These are phyloP conservation scores for Eilema caniola DNA, from an alignment of 2,888 invertebrate genomes.

Conservation along the genomic window DNA sequence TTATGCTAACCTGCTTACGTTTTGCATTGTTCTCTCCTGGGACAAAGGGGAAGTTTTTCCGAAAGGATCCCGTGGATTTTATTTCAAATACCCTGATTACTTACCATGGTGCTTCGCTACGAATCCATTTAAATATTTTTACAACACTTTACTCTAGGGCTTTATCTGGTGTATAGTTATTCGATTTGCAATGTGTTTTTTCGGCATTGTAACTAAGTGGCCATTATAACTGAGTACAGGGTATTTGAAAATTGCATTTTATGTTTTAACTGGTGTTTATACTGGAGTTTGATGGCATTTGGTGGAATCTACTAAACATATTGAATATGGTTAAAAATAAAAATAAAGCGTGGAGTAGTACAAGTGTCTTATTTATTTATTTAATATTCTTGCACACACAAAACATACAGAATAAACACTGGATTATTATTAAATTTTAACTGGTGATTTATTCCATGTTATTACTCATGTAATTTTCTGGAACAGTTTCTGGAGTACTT, in stretches of 20 bases:
- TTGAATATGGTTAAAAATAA: no score
- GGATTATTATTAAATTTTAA: no score
- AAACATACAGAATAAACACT: no score
- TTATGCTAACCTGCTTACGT: constrained; percentile 69
- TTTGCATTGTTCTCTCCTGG: constrained; percentile 56
- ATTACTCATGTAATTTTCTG: background rate
- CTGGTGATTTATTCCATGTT: background rate
- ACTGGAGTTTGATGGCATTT: no score
- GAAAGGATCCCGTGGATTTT: constrained; percentile 68
- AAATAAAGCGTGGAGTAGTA: no score
- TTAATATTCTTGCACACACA: no score
- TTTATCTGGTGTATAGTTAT: constrained; percentile 35
- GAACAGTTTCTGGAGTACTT: background rate
- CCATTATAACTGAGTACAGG: background rate
- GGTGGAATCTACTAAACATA: no score
- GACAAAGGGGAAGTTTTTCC: constrained; percentile 59
- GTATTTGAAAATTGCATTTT: no score
- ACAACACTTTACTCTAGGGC: constrained; percentile 39
- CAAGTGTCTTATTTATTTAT: no score
- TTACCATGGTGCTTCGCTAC: constrained; percentile 61
- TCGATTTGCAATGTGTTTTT: constrained; percentile 31
- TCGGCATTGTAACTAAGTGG: constrained; percentile 19
- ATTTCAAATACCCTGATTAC: constrained; percentile 63
- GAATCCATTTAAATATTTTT: constrained; percentile 73
- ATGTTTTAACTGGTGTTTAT: background rate